Evolutionary conservation across 2,888 invertebrate genomes (phyloP).

Genomic region (Andrena fulva): DNA sequence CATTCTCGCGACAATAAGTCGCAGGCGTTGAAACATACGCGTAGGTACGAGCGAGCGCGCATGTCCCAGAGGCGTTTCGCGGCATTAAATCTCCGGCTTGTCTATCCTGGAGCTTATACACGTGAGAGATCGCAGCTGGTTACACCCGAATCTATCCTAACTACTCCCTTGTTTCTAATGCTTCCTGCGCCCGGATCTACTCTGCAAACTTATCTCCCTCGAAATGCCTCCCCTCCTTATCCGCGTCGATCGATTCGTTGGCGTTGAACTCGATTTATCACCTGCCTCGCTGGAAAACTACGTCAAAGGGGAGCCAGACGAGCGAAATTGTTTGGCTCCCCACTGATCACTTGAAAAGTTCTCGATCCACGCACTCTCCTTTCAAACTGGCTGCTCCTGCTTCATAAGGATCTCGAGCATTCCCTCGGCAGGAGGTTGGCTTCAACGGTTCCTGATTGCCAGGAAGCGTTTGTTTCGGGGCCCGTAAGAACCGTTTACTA

Average conservation of each 20-base stretch:
- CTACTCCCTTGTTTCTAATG: conserved; percentile 43
- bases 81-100: conserved; percentile 28
- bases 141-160: conserved; percentile 47
- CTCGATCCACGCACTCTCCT: background rate
- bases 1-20: background rate
- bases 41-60: background rate
- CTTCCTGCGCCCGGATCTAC: conserved; percentile 1
- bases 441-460: conserved; percentile 11
- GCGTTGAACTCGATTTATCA: background rate
- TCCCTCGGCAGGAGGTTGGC: background rate
- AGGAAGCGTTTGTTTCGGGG: conserved; percentile 8
- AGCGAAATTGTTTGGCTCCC: too few species aligned
- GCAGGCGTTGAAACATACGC: background rate
- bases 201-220: conserved; percentile 24
- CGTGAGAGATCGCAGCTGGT: conserved; percentile 59
- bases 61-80: conserved; percentile 18
- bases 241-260: conserved; percentile 21
- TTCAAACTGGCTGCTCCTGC: too few species aligned
- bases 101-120: conserved; percentile 38
- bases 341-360: too few species aligned
- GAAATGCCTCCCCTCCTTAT: background rate
- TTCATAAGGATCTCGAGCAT: too few species aligned
- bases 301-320: too few species aligned
- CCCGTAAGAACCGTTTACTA: background rate
- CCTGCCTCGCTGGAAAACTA: background rate